Percentiles rank a stretch among this genome's conserved stretches.
phyloP scores from a whole-genome alignment of 2,797 vertebrate species.

The Sciaenops ocellatus region DNA sequence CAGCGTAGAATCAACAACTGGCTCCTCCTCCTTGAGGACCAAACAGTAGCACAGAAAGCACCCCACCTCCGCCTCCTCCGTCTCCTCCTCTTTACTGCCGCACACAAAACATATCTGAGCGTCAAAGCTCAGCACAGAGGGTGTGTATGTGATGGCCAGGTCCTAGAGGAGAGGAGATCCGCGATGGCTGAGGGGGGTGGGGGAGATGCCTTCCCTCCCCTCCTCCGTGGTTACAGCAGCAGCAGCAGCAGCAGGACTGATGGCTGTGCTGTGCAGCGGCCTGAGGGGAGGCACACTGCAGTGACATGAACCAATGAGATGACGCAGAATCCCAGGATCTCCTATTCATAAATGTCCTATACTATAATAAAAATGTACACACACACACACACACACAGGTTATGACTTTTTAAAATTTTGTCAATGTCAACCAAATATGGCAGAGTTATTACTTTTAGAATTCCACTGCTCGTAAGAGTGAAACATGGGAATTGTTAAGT shows the following conservation, averaged over 20 bases:
- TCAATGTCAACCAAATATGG: no score
- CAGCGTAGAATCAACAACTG: slow-evolving; percentile 78
- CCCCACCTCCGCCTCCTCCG: background rate
- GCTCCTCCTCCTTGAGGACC: slow-evolving; percentile 85
- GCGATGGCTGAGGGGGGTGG: slow-evolving; percentile 51
- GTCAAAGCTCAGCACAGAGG: slow-evolving; percentile 30
- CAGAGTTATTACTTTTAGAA: no score
- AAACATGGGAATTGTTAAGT: no score
- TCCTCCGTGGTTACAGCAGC: slow-evolving; percentile 17
- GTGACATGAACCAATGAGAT: slow-evolving; percentile 74
- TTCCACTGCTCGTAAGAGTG: no score
- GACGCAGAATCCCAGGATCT: slow-evolving; percentile 76
- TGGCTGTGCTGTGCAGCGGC: slow-evolving; percentile 41
- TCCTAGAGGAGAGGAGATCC: slow-evolving; percentile 60
- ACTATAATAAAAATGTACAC: background rate
- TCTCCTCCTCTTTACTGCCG: slow-evolving; percentile 62
- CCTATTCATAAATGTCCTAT: slow-evolving; percentile 61
- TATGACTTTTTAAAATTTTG: no score
- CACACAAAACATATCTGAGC: slow-evolving; percentile 49
- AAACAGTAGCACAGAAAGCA: slow-evolving; percentile 65
- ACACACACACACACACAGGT: no score
- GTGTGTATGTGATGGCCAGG: slow-evolving; percentile 8
- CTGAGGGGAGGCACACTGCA: slow-evolving; percentile 73
- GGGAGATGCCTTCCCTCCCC: slow-evolving; percentile 43
- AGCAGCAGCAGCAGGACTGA: slow-evolving; percentile 33